Percentiles rank a stretch among this genome's conserved stretches.
These are phyloP conservation scores for Antigone vipio DNA, from an alignment of 2,113 vertebrate species.

Conservation along the genomic window DNA sequence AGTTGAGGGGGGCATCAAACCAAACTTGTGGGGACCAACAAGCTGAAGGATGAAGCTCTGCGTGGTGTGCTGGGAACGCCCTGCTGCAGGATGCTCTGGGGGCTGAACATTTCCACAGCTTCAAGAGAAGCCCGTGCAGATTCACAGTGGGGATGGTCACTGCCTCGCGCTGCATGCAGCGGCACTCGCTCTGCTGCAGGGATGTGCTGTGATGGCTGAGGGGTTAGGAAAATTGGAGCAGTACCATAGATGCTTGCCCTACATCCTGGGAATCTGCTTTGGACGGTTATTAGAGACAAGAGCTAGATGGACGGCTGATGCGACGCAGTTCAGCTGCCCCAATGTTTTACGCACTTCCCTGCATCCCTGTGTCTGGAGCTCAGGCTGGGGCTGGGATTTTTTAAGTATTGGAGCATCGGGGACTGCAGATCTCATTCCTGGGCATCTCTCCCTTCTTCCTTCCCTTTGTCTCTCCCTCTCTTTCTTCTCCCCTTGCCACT, in stretches of 20 bases:
- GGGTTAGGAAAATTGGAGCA: background rate
- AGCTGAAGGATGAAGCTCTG: background rate
- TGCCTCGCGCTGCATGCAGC: background rate
- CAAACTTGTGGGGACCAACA: background rate
- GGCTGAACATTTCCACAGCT: background rate
- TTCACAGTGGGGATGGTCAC: background rate
- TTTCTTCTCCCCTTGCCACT: constrained; percentile 40
- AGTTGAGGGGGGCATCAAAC: background rate
- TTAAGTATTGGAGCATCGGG: background rate
- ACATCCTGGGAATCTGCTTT: background rate
- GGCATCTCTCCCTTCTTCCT: background rate
- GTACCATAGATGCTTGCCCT: background rate
- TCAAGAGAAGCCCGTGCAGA: background rate
- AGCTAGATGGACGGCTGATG: background rate
- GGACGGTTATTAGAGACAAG: background rate
- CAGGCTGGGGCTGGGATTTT: background rate
- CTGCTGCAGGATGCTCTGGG: background rate
- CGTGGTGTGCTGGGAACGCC: background rate
- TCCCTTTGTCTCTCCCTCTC: constrained; percentile 46
- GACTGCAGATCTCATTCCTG: background rate
- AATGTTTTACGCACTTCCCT: fast-evolving
- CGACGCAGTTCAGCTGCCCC: background rate
- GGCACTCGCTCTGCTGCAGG: fast-evolving
- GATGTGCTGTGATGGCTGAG: background rate
- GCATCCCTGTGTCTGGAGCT: background rate